Percentiles rank a stretch among this genome's conserved stretches.
Conservation (phyloP, 1,140 invertebrate genomes). For the Pachypeltis micranthus region DNA sequence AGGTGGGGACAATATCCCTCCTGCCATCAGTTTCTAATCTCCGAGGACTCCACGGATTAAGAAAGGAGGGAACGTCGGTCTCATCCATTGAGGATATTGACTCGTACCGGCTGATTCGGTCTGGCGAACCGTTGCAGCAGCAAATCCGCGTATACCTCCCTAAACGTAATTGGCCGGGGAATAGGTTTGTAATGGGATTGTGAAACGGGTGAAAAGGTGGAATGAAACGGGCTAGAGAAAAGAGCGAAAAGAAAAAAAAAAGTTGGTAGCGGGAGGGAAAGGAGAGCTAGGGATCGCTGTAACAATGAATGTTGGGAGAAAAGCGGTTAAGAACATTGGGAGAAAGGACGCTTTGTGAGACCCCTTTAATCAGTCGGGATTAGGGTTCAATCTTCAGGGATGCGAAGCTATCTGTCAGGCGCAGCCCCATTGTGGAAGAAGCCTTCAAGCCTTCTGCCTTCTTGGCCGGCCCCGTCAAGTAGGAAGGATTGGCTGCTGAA, state of each 20-base stretch:
- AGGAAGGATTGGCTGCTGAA: constrained; percentile 1
- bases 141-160: no score
- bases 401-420: constrained; percentile 5
- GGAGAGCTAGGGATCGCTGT: neutral
- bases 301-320: constrained; percentile 1
- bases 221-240: no score
- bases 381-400: constrained; percentile 9
- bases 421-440: constrained; percentile 1
- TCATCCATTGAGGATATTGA: no score
- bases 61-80: no score
- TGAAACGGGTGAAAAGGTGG: no score
- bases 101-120: no score
- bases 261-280: neutral
- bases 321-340: constrained; percentile 8
- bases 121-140: no score
- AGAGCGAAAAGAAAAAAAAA: neutral
- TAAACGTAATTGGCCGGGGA: no score
- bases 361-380: constrained; percentile 8
- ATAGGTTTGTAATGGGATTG: no score
- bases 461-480: neutral
- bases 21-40: no score
- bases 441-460: neutral
- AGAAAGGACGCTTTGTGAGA: constrained; percentile 1
- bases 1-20: no score
- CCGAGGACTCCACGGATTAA: no score